These are phyloP conservation scores for Sebastes minor DNA, from an alignment of 2,797 vertebrate genomes.

Conservation along the genomic window DNA sequence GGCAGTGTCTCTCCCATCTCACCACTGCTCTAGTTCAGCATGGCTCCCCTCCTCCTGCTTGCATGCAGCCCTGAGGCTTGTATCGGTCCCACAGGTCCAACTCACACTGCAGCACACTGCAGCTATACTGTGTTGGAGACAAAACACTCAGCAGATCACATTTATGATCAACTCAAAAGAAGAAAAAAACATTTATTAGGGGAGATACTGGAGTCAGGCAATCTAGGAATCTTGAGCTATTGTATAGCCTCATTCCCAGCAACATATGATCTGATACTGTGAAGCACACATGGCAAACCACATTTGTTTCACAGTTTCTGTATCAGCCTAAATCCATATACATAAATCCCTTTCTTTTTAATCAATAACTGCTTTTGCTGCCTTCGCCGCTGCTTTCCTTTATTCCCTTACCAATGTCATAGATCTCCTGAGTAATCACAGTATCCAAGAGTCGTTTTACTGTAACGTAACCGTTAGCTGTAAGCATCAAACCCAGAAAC, in stretches of 20 bases:
- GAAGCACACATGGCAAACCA: not conserved
- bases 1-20: constrained; percentile 14
- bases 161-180: not conserved
- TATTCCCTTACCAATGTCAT: not conserved
- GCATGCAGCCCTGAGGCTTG: constrained; percentile 49
- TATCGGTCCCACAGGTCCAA: constrained; percentile 58
- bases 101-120: constrained; percentile 73
- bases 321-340: not conserved
- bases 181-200: not conserved
- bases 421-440: not conserved
- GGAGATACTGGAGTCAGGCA: not conserved
- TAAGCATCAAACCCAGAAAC: not conserved
- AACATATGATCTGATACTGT: not conserved
- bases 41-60: constrained; percentile 29
- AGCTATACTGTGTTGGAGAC: constrained; percentile 34
- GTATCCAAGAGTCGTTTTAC: not conserved
- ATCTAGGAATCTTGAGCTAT: not conserved
- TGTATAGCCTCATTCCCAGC: not conserved
- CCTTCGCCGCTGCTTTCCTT: not conserved
- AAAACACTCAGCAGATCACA: constrained; percentile 58
- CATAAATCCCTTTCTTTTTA: not conserved
- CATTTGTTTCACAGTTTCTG: not conserved
- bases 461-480: not conserved
- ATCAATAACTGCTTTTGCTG: not conserved
- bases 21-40: constrained; percentile 19